Evolutionary conservation across 2,113 vertebrate genomes (phyloP).

Genomic region (Strix uralensis): DNA sequence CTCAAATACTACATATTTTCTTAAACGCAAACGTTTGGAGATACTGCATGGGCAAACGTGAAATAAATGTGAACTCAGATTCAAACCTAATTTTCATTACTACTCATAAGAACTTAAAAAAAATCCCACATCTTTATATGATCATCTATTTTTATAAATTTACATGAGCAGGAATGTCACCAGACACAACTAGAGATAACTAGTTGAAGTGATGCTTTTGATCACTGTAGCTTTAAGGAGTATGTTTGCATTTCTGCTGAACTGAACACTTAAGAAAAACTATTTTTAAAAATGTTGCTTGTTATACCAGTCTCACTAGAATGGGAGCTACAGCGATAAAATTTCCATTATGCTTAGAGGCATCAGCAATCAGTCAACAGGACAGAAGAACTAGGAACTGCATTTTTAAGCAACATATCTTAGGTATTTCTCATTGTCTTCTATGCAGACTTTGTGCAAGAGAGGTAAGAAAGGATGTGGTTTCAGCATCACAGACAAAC

Average conservation of each 20-base stretch:
- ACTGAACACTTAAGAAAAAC: background rate
- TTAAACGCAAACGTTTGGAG: background rate
- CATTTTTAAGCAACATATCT: background rate
- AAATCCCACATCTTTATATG: background rate
- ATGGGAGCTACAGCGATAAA: background rate
- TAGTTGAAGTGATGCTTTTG: background rate
- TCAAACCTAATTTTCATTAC: background rate
- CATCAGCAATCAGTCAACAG: background rate
- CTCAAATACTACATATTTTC: background rate
- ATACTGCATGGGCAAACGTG: background rate
- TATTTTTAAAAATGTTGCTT: background rate
- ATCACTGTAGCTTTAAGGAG: background rate
- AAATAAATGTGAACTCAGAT: background rate
- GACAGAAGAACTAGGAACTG: background rate
- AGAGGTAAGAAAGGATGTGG: background rate
- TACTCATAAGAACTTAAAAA: background rate
- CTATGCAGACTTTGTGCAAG: background rate
- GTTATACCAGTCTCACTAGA: background rate
- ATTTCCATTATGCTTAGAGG: conserved; percentile 13
- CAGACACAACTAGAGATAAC: background rate
- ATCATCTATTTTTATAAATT: background rate
- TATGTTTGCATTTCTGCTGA: background rate
- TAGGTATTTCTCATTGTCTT: background rate
- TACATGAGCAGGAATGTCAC: background rate
- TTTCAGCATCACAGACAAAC: background rate